Conservation (phyloP, 2,888 invertebrate genomes). For the Cynaeus angustus region DNA sequence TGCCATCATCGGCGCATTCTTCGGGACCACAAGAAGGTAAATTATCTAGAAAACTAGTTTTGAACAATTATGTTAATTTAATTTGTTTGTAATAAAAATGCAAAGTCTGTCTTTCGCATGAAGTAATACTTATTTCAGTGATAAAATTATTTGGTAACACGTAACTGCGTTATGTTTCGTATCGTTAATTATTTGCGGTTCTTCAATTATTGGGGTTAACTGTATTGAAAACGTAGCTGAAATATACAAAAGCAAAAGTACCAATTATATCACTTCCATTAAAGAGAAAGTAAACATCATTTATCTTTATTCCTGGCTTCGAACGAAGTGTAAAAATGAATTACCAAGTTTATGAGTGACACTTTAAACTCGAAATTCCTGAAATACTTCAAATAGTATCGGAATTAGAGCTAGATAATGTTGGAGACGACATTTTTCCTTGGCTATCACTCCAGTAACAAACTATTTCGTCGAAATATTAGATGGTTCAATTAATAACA, state of each 20-base stretch:
- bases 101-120: not conserved
- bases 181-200: not conserved
- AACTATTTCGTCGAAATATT: too few species aligned
- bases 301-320: too few species aligned
- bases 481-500: too few species aligned
- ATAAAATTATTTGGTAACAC: not conserved
- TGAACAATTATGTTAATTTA: not conserved
- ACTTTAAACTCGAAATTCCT: not conserved
- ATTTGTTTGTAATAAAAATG: not conserved
- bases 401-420: too few species aligned
- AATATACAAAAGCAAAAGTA: slow-evolving; percentile 3
- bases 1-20: not conserved
- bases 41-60: not conserved
- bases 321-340: not conserved
- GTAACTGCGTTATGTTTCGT: not conserved
- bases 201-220: not conserved
- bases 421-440: too few species aligned
- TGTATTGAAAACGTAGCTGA: not conserved
- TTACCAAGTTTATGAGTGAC: not conserved
- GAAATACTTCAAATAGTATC: too few species aligned
- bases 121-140: too few species aligned
- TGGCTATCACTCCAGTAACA: too few species aligned
- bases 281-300: slow-evolving; percentile 1
- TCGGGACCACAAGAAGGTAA: not conserved
- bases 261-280: not conserved